Conservation (phyloP, 2,888 invertebrate genomes). For the Bombylius major region DNA sequence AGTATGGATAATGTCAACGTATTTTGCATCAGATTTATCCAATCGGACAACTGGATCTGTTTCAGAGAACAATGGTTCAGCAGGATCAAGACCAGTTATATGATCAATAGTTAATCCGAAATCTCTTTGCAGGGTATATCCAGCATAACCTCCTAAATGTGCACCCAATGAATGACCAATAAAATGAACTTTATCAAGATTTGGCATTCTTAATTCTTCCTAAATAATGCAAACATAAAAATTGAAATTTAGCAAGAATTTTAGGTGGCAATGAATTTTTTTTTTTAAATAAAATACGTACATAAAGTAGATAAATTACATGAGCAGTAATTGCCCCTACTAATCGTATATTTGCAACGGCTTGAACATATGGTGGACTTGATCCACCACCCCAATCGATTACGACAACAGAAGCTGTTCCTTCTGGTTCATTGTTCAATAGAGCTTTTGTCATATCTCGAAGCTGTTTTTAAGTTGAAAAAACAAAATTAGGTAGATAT, state of each 20-base stretch:
- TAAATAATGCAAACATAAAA: slow-evolving; percentile 26
- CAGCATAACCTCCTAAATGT: slow-evolving; percentile 75
- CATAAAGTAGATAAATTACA: slow-evolving; percentile 45
- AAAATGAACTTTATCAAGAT: slow-evolving; percentile 59
- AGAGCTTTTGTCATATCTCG: slow-evolving; percentile 59
- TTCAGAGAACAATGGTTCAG: slow-evolving; percentile 79
- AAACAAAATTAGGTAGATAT: neutral
- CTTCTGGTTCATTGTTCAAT: slow-evolving; percentile 46
- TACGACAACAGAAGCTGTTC: slow-evolving; percentile 60
- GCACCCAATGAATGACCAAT: slow-evolving; percentile 82
- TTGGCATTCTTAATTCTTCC: slow-evolving; percentile 42
- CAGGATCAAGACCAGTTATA: slow-evolving; percentile 83
- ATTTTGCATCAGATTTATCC: slow-evolving; percentile 74
- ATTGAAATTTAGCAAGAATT: neutral
- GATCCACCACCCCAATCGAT: slow-evolving; percentile 82
- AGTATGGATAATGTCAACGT: slow-evolving; percentile 83
- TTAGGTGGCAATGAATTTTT: neutral
- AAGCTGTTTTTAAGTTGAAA: slow-evolving; percentile 36
- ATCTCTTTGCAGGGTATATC: slow-evolving; percentile 55
- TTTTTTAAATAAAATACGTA: slow-evolving; percentile 25
- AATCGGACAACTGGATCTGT: slow-evolving; percentile 68
- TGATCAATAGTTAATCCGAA: slow-evolving; percentile 59
- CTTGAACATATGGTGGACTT: slow-evolving; percentile 80
- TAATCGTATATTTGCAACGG: slow-evolving; percentile 79
- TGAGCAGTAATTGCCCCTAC: slow-evolving; percentile 75